A percentile compares a stretch with the other conserved stretches of the same genome.
Evolutionary conservation across 2,797 vertebrate species (phyloP).

Genomic region (Argyrosomus regius): DNA sequence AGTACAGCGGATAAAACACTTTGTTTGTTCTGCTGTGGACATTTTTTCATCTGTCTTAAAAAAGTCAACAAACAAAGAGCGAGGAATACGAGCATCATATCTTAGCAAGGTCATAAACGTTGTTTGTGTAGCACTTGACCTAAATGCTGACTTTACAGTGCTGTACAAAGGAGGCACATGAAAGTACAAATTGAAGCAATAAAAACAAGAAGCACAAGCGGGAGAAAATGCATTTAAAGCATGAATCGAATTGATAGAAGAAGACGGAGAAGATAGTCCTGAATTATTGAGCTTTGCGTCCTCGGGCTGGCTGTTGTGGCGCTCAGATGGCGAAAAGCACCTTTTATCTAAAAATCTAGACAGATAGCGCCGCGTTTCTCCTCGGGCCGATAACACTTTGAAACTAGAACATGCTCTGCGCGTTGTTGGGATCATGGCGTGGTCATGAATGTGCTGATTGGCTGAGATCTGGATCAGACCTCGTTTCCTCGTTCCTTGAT

Average conservation of each 20-base stretch:
- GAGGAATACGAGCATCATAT: constrained; percentile 4
- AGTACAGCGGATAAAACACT: too few species aligned
- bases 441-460: constrained; percentile 14
- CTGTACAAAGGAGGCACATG: constrained; percentile 13
- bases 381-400: constrained; percentile 26
- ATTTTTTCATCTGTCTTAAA: too few species aligned
- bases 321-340: constrained; percentile 36
- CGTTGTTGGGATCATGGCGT: neutral
- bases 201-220: constrained; percentile 41
- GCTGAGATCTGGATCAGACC: neutral
- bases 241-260: constrained; percentile 41
- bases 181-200: constrained; percentile 51
- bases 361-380: constrained; percentile 23
- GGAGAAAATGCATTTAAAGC: constrained; percentile 52
- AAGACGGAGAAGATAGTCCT: constrained; percentile 45
- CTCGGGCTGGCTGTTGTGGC: constrained; percentile 6
- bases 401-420: constrained; percentile 8
- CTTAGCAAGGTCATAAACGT: constrained; percentile 13
- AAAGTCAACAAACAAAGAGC: constrained; percentile 3
- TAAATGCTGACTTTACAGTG: constrained; percentile 35
- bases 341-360: constrained; percentile 62
- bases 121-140: constrained; percentile 39
- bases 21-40: too few species aligned
- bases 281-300: constrained; percentile 55
- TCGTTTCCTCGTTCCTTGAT: too few species aligned